These are phyloP conservation scores for Denticeps clupeoides DNA, from an alignment of 2,797 vertebrate genomes.

Conservation along the genomic window DNA sequence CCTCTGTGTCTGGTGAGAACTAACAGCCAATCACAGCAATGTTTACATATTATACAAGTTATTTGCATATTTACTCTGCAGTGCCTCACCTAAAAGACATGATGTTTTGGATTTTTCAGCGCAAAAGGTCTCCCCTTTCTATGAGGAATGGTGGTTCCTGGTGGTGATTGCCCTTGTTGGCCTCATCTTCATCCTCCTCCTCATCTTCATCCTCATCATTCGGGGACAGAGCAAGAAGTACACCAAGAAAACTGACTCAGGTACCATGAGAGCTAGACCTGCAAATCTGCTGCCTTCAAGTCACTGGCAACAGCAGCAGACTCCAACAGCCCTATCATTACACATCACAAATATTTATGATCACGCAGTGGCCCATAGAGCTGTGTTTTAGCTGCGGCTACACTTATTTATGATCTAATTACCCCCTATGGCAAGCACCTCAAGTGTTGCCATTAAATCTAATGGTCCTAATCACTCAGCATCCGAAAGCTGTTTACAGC, in stretches of 20 bases:
- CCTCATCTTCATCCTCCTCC: conserved; percentile 94
- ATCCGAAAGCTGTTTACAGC: conserved; percentile 21
- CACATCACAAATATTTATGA: too few species aligned
- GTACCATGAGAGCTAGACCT: conserved; percentile 56
- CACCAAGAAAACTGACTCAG: conserved; percentile 85
- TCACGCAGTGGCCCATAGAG: too few species aligned
- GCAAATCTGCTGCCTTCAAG: too few species aligned
- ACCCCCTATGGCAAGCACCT: too few species aligned
- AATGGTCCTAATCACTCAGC: conserved; percentile 32
- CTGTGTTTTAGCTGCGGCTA: too few species aligned
- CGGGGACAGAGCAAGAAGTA: conserved; percentile 96
- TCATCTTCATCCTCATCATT: conserved; percentile 93
- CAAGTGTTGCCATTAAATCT: too few species aligned
- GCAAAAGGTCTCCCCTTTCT: conserved; percentile 92
- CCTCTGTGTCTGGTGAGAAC: conserved; percentile 80
- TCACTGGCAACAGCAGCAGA: too few species aligned
- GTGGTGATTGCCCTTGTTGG: conserved; percentile 92
- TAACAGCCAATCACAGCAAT: not conserved
- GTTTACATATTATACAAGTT: not conserved
- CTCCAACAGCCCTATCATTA: too few species aligned
- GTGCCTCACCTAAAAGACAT: not conserved
- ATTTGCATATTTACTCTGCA: not conserved
- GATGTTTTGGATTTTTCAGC: conserved; percentile 49
- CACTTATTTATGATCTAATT: too few species aligned
- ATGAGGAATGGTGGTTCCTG: conserved; percentile 98